These are phyloP conservation scores for Ailurus styani DNA, from an alignment of 2,113 vertebrate genomes.

Conservation along the genomic window DNA sequence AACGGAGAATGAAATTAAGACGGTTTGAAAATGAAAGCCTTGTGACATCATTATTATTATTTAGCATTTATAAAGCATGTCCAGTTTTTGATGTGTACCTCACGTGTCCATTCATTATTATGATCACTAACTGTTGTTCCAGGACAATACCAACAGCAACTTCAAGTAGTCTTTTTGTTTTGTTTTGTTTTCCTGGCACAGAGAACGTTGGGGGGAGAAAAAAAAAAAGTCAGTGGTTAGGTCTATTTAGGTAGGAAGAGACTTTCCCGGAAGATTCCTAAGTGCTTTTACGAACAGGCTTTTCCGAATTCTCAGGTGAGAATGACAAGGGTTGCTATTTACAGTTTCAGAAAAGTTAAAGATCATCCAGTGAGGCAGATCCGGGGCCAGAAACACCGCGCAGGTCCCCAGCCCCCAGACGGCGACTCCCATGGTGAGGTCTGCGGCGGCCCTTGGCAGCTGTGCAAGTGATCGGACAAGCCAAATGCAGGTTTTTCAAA, in stretches of 20 bases:
- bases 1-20: constrained; percentile 59
- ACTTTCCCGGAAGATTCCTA: background rate
- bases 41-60: constrained; percentile 56
- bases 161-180: background rate
- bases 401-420: background rate
- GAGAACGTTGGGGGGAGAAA: background rate
- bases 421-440: background rate
- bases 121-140: background rate
- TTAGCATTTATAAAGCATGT: constrained; percentile 59
- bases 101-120: background rate
- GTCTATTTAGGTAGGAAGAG: background rate
- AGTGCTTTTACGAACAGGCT: background rate
- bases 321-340: constrained; percentile 17
- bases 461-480: background rate
- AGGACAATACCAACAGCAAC: background rate
- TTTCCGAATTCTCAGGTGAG: background rate
- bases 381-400: background rate
- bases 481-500: background rate
- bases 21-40: constrained; percentile 59
- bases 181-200: background rate
- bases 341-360: constrained; percentile 35
- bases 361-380: background rate
- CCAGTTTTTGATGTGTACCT: constrained; percentile 25
- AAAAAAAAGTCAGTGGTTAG: background rate
- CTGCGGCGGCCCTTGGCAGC: background rate